Evolutionary conservation across 2,888 invertebrate genomes (phyloP).

Genomic region (Trachelus tabidus): DNA sequence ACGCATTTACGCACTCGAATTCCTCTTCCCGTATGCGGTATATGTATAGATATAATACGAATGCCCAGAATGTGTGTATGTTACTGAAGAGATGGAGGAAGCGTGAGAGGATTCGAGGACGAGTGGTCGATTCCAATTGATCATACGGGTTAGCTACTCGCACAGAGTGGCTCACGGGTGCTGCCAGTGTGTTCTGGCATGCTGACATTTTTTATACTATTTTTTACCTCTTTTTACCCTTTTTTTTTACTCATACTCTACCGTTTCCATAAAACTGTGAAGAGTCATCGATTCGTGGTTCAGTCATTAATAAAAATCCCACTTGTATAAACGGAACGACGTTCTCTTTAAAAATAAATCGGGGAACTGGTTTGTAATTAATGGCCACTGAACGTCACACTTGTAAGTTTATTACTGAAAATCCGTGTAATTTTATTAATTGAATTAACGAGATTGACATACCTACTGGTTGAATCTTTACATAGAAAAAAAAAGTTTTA

Average conservation of each 20-base stretch:
- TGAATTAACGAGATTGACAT: not conserved
- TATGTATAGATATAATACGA: not conserved
- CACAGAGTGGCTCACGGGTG: constrained; percentile 4
- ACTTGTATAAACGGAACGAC: constrained; percentile 29
- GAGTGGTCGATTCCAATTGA: constrained; percentile 56
- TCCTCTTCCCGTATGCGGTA: constrained; percentile 12
- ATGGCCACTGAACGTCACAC: no score
- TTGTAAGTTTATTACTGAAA: no score
- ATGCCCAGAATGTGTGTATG: not conserved
- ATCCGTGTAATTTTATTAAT: not conserved
- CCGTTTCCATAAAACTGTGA: constrained; percentile 29
- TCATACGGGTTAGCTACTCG: constrained; percentile 34
- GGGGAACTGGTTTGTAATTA: not conserved
- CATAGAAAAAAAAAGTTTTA: no score
- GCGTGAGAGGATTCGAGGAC: constrained; percentile 18
- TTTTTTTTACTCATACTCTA: not conserved
- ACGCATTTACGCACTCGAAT: not conserved
- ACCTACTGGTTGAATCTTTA: not conserved
- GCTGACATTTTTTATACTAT: not conserved
- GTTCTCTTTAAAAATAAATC: not conserved
- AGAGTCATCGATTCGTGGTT: constrained; percentile 39
- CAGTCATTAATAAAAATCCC: constrained; percentile 40
- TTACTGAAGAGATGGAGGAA: not conserved
- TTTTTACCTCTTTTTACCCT: not conserved
- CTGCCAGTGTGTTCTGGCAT: not conserved